Evolutionary conservation across 2,888 invertebrate genomes (phyloP).

Genomic region (Gryllus longicercus): DNA sequence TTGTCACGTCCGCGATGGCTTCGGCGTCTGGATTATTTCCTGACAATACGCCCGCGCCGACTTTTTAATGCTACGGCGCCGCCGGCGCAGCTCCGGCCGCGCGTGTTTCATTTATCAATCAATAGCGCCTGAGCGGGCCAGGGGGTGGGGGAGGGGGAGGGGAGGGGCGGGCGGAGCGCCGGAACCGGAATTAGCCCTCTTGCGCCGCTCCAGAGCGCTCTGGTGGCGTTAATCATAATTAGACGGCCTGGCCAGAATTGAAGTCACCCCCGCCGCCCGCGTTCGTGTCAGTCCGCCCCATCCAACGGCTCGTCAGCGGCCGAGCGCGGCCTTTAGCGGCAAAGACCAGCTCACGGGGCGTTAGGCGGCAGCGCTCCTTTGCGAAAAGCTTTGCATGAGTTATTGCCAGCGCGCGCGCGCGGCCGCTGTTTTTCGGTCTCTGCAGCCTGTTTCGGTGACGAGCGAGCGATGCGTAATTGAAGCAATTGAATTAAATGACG

Average conservation of each 20-base stretch:
- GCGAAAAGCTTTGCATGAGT: neutral
- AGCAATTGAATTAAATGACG: constrained; percentile 17
- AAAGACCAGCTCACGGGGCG: too few relatives aligned
- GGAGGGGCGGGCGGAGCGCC: too few relatives aligned
- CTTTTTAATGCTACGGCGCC: neutral
- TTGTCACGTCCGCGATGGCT: constrained; percentile 1
- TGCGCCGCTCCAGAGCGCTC: neutral
- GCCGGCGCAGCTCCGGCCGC: neutral
- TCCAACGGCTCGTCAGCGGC: too few relatives aligned
- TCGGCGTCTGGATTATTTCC: neutral
- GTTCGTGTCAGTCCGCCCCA: too few relatives aligned
- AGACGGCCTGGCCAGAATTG: neutral
- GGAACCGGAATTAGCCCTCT: neutral
- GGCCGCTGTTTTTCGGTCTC: neutral
- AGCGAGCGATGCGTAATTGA: neutral
- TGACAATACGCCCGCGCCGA: neutral
- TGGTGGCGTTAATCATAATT: constrained; percentile 17
- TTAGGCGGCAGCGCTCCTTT: neutral
- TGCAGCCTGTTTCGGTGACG: neutral
- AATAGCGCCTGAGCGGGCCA: neutral
- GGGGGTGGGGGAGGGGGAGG: neutral
- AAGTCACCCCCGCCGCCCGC: neutral
- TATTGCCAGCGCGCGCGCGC: neutral
- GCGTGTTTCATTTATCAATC: constrained; percentile 1
- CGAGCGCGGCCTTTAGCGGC: too few relatives aligned